phyloP scores from a whole-genome alignment of 2,113 vertebrate species.

The Phainopepla nitens region DNA sequence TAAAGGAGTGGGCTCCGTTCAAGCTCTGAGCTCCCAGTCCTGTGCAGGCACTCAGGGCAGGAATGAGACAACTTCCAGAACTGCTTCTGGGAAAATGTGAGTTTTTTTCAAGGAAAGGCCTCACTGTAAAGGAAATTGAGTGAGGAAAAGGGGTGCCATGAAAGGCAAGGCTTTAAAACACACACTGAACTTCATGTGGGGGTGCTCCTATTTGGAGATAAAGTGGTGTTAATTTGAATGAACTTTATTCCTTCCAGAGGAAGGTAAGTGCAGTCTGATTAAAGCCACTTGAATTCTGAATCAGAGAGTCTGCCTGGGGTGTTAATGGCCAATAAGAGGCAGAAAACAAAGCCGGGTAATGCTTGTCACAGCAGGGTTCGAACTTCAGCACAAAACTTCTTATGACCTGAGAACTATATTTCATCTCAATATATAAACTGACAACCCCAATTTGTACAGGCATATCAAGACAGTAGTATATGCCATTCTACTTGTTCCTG shows the following conservation, averaged over 20 bases:
- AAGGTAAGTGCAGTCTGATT: conserved; percentile 19
- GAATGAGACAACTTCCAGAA: neutral
- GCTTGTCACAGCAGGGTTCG: conserved; percentile 18
- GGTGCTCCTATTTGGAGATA: neutral
- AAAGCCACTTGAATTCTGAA: conserved; percentile 17
- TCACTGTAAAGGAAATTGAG: neutral
- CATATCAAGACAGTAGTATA: accelerated
- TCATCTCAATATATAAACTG: neutral
- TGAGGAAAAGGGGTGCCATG: neutral
- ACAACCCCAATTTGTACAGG: neutral
- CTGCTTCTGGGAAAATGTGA: neutral
- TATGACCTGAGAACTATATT: neutral
- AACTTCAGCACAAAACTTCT: neutral
- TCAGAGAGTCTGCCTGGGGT: neutral
- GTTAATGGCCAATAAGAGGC: conserved; percentile 29
- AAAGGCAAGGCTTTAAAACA: neutral
- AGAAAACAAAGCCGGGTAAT: neutral
- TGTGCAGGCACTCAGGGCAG: neutral
- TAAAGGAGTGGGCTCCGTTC: neutral
- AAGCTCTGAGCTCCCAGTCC: accelerated
- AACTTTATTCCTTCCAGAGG: neutral
- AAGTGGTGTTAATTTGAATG: neutral
- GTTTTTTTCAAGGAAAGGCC: neutral
- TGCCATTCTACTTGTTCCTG: neutral
- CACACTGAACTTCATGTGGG: neutral